Base-by-base conservation (phyloP, 2,888 invertebrate genomes). In the Patella ulyssiponensis region DNA sequence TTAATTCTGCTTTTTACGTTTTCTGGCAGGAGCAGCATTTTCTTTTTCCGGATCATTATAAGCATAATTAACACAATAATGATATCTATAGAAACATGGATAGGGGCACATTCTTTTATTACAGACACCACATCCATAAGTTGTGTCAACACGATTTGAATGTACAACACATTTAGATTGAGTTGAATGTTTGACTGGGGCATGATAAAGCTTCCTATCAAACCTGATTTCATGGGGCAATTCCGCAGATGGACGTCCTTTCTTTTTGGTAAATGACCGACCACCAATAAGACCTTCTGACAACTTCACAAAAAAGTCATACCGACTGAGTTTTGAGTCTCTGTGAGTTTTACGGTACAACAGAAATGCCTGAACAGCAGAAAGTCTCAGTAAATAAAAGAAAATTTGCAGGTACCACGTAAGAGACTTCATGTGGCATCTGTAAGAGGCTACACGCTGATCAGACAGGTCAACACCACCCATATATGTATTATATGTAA, bases 291-390 rank as follows among this genome's bases (percentile, higher is more conserved):
- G 23, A n/a, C 64, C 64, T 9, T 64, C 64, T 20, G 64, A n/a
- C 64, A 64, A 64, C 23, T 64, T n/a, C 9, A 64, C 7, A 20
- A 64, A 64, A 64, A 64, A 64, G 64, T 64, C 64, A 64, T 64
- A 11, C 23, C n/a, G 64, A 12, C 20, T 20, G 9, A 64, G 23
- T 64, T 64, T 64, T 64, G 64, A 64, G 23, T 64, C 64, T 20
- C 2, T 64, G 64, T 64, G 64, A 3, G 23, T 9, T 64, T 64
- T 64, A 11, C 23, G n/a, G 14, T 64, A 20, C 23, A 64, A n/a
- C n/a, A 64, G n/a, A 64, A 64, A 64, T n/a, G 64, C 64, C 23
- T 64, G 64, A 64, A 64, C 64, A n/a, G 64, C 64, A 64, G 64
- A 64, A 4, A 64, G 64, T 64, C 64, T 64, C 23, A 64, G 23